Evolutionary conservation across 2,888 invertebrate species (phyloP), one percentile per base, ranked within the genome.

Genomic region (Caenorhabditis drosophilae): DNA sequence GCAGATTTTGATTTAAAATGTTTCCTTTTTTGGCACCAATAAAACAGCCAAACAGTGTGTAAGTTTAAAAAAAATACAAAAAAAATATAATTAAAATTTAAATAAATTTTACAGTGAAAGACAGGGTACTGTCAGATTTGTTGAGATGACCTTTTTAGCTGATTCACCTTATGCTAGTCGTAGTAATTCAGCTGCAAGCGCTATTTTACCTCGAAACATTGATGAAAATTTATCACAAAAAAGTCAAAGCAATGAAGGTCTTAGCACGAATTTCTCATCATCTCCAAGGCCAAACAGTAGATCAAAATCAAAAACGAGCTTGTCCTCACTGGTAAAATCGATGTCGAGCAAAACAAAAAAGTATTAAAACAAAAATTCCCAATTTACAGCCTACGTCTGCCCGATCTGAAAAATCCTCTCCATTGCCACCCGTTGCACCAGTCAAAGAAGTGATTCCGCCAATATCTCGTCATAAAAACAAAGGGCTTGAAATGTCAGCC

Each of bases 361-460:
- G 48, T 52, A 56, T 51, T 56, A 35, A n/a, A n/a, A n/a, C n/a
- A n/a, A n/a, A n/a, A n/a, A n/a, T n/a, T n/a, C n/a, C n/a, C n/a
- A 54, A 58, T 42, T 67, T 62, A 18, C 50, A 52, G 58, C 64
- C 67, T 23, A 60, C 69, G 38, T 73, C 73, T 38, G 58, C 63
- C 50, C 63, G 73, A 50, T 71, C 70, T 35, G 67, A 68, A 55
- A 73, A 73, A 71, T 73, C 73, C 66, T 73, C 73, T 66, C 73
- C 70, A 20, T 46, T 70, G 27, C 73, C 73, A 31, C 64, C 60
- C n/a, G n/a, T 22, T 22, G 41, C 50, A 1, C 49, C 56, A 7
- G 55, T 67, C 9, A 63, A 63, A 35, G 67, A 69, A 20, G 49
- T 47, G 11, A 42, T 62, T 31, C 73, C 70, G 44, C 68, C 66